These are phyloP conservation scores for Bombus waltoni DNA, from an alignment of 1,140 invertebrate genomes.

Conservation along the genomic window DNA sequence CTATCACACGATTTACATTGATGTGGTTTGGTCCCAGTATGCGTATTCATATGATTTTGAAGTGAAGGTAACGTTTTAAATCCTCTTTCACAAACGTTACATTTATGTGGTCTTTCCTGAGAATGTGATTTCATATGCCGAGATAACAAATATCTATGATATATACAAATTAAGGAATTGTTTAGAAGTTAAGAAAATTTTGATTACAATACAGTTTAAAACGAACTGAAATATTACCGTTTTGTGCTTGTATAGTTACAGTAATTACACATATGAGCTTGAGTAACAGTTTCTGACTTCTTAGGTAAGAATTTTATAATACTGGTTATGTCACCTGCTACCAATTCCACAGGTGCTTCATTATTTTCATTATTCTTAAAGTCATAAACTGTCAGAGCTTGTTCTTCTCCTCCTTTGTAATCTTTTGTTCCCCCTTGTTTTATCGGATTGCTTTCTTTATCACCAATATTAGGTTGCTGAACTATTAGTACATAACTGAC, in stretches of 20 bases:
- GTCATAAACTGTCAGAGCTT: slow-evolving; percentile 86
- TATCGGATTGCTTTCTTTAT: slow-evolving; percentile 82
- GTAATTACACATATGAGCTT: slow-evolving; percentile 93
- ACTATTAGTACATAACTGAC: slow-evolving; percentile 95
- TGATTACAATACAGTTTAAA: background rate
- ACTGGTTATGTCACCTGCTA: slow-evolving; percentile 88
- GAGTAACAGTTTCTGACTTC: slow-evolving; percentile 87
- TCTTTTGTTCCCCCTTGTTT: slow-evolving; percentile 84
- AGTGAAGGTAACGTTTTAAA: slow-evolving; percentile 99
- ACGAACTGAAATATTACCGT: slow-evolving; percentile 79
- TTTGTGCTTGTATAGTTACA: slow-evolving; percentile 96
- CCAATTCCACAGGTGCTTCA: slow-evolving; percentile 84
- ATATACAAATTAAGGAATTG: background rate
- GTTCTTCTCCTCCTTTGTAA: slow-evolving; percentile 85
- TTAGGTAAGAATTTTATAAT: slow-evolving; percentile 87
- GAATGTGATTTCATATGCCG: slow-evolving; percentile 98
- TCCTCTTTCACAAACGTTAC: slow-evolving; percentile 95
- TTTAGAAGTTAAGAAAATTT: background rate
- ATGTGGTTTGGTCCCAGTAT: slow-evolving; percentile 97
- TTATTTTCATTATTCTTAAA: slow-evolving; percentile 86
- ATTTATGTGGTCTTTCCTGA: slow-evolving; percentile 97
- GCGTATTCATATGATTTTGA: slow-evolving; percentile 98
- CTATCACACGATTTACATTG: slow-evolving; percentile 96
- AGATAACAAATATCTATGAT: slow-evolving; percentile 90
- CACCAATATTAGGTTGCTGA: slow-evolving; percentile 86